phyloP scores from a whole-genome alignment of 1,140 invertebrate genomes.

The Achatina immaculata region DNA sequence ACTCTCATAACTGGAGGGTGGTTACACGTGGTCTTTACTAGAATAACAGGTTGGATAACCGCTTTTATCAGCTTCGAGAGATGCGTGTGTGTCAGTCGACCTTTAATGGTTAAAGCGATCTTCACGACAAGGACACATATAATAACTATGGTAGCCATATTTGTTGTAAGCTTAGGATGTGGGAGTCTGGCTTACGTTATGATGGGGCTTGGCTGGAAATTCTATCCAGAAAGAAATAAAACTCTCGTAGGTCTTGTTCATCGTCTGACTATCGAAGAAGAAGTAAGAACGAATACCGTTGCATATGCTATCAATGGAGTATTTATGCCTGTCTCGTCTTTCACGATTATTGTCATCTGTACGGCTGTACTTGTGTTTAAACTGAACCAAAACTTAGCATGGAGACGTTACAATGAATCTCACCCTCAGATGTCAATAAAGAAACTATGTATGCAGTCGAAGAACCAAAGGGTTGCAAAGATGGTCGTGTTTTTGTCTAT shows the following conservation, averaged over 20 bases:
- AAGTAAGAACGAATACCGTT: not conserved
- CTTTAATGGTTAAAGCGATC: slow-evolving; percentile 13
- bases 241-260: not conserved
- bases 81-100: not conserved
- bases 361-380: not conserved
- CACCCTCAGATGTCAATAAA: too few species aligned
- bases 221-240: not conserved
- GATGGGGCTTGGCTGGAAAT: not conserved
- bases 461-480: not conserved
- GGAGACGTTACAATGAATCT: too few species aligned
- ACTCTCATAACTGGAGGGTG: not conserved
- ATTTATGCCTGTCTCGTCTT: slow-evolving; percentile 2
- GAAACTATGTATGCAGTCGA: too few species aligned
- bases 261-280: not conserved
- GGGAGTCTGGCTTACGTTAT: not conserved
- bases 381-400: slow-evolving; percentile 3
- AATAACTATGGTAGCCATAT: not conserved
- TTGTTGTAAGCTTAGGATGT: not conserved
- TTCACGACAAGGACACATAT: not conserved
- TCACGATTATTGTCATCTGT: not conserved
- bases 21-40: not conserved
- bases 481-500: not conserved
- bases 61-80: slow-evolving; percentile 25
- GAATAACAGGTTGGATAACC: slow-evolving; percentile 2
- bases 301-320: not conserved